Conservation (phyloP, 2,888 invertebrate genomes). For the Cheilosia pagana region DNA sequence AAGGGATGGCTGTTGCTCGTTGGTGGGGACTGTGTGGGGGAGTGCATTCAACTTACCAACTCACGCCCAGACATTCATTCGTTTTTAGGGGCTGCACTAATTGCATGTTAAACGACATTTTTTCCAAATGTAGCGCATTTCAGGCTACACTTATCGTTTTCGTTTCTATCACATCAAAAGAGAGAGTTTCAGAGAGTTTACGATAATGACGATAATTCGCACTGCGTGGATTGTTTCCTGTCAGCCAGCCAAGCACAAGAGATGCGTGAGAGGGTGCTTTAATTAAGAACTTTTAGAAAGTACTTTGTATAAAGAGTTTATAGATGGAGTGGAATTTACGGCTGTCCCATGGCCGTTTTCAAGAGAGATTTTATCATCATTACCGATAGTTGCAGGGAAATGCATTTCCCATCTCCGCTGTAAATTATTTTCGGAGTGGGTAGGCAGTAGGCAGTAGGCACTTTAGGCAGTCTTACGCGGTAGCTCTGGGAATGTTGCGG, state of each 20-base stretch:
- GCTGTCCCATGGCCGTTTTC: neutral
- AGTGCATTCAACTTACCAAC: slow-evolving; percentile 15
- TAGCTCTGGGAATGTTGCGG: too few relatives aligned
- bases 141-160: neutral
- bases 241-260: neutral
- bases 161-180: slow-evolving; percentile 7
- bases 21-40: neutral
- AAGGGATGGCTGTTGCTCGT: slow-evolving; percentile 13
- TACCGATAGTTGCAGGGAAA: neutral
- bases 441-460: too few relatives aligned
- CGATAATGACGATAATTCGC: slow-evolving; percentile 52
- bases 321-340: neutral
- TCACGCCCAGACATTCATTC: slow-evolving; percentile 36
- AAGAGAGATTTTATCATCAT: neutral
- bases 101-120: slow-evolving; percentile 66
- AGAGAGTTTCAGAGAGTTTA: slow-evolving; percentile 45
- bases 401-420: too few relatives aligned
- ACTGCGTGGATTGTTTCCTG: slow-evolving; percentile 41
- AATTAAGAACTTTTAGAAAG: slow-evolving; percentile 23
- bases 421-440: too few relatives aligned
- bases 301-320: neutral
- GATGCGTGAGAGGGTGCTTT: slow-evolving; percentile 4
- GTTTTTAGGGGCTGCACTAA: slow-evolving; percentile 54
- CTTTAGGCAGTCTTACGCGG: too few relatives aligned
- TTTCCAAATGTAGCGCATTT: slow-evolving; percentile 46